Evolutionary conservation across 2,888 invertebrate genomes (phyloP).

Genomic region (Pasiphila rectangulata): DNA sequence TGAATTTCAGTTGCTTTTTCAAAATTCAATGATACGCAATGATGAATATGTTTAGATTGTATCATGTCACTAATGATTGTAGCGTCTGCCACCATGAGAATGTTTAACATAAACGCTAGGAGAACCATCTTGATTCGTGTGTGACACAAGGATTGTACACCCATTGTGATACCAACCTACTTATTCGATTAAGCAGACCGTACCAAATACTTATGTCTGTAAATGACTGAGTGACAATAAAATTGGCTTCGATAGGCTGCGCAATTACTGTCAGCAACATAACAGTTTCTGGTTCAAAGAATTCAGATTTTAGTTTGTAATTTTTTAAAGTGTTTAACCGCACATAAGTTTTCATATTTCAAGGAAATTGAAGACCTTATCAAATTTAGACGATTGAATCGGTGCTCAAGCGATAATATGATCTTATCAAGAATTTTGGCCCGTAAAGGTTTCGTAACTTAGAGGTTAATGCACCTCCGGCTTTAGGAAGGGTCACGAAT

Average conservation of each 20-base stretch:
- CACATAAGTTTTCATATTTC: no score
- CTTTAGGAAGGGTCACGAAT: no score
- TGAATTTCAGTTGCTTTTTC: constrained; percentile 30
- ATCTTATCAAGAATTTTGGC: no score
- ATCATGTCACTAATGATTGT: constrained; percentile 47
- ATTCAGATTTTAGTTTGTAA: neutral
- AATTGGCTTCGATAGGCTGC: neutral
- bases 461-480: no score
- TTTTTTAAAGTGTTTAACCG: no score
- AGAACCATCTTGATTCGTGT: constrained; percentile 18
- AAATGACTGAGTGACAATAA: neutral
- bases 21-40: constrained; percentile 42
- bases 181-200: neutral
- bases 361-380: no score
- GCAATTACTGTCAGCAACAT: constrained; percentile 17
- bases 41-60: constrained; percentile 51
- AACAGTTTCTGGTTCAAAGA: neutral
- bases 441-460: no score
- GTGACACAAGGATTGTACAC: neutral
- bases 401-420: no score
- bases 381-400: no score
- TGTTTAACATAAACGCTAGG: constrained; percentile 16
- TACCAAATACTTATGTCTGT: no score
- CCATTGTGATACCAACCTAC: neutral
- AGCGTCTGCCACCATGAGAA: constrained; percentile 19